Conservation (phyloP, 2,888 invertebrate genomes). For the Athalia cordata region DNA sequence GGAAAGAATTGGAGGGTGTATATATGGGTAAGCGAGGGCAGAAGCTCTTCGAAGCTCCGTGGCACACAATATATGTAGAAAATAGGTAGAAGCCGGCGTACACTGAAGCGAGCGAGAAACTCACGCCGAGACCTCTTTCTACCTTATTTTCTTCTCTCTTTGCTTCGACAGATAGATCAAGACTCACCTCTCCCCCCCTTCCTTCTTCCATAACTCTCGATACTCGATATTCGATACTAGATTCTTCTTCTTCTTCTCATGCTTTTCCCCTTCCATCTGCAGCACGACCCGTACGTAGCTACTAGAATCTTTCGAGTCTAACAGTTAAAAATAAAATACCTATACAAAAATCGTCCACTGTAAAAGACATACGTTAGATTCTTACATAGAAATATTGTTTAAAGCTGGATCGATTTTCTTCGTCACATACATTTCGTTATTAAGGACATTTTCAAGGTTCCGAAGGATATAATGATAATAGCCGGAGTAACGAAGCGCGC, state of each 20-base stretch:
- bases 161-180: not conserved
- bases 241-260: not conserved
- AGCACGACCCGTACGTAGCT: not conserved
- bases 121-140: slow-evolving; percentile 25
- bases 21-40: not conserved
- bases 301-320: not conserved
- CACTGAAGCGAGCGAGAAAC: slow-evolving; percentile 12
- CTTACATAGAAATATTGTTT: not conserved
- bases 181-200: too few species aligned
- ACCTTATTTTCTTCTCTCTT: too few species aligned
- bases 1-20: not conserved
- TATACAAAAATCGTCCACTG: too few species aligned
- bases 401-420: not conserved
- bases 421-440: not conserved
- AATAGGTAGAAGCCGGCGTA: too few species aligned
- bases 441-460: not conserved
- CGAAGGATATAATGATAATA: not conserved
- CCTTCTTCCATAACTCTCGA: not conserved
- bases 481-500: too few species aligned
- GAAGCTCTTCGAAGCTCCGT: slow-evolving; percentile 6
- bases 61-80: slow-evolving; percentile 21
- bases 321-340: too few species aligned
- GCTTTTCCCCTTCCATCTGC: not conserved
- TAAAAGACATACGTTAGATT: not conserved
- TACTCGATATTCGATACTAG: not conserved